A percentile compares a stretch with the other conserved stretches of the same genome.
phyloP scores from a whole-genome alignment of 2,888 invertebrate genomes.

The Lumbricus terrestris region DNA sequence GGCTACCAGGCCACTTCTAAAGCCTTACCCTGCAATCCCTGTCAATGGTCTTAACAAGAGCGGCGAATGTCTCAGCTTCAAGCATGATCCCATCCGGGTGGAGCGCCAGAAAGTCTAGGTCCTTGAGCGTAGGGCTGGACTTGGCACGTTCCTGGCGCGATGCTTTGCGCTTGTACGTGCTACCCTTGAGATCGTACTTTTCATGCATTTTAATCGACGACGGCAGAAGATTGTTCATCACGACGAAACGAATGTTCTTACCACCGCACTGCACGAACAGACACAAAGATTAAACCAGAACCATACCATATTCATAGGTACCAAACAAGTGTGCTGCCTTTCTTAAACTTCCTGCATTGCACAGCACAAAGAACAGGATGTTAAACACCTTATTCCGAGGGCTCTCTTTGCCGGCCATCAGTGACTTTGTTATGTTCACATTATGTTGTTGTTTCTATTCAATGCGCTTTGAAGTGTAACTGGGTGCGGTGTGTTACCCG shows the following conservation, averaged over 20 bases:
- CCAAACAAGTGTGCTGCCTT: too few species aligned
- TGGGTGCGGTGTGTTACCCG: too few species aligned
- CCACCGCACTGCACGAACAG: constrained; percentile 79
- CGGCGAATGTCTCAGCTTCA: constrained; percentile 92
- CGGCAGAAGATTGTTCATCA: constrained; percentile 98
- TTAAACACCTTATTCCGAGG: too few species aligned
- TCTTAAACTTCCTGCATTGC: too few species aligned
- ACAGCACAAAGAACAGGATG: too few species aligned
- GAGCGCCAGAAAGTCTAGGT: constrained; percentile 95
- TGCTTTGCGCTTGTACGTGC: constrained; percentile 95
- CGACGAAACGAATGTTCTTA: constrained; percentile 94
- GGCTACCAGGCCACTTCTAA: not conserved
- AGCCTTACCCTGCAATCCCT: constrained; percentile 86
- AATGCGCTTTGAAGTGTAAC: too few species aligned
- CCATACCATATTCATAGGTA: not conserved
- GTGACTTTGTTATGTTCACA: too few species aligned
- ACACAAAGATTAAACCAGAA: not conserved
- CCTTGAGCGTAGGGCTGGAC: constrained; percentile 90
- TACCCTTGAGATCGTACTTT: constrained; percentile 98
- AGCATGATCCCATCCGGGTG: constrained; percentile 90
- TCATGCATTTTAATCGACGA: constrained; percentile 90
- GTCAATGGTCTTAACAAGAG: constrained; percentile 92
- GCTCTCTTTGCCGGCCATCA: too few species aligned
- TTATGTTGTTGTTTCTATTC: too few species aligned
- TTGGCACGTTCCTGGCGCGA: constrained; percentile 88